Conservation (phyloP, 2,888 invertebrate genomes). For the Drosophila kokeensis region DNA sequence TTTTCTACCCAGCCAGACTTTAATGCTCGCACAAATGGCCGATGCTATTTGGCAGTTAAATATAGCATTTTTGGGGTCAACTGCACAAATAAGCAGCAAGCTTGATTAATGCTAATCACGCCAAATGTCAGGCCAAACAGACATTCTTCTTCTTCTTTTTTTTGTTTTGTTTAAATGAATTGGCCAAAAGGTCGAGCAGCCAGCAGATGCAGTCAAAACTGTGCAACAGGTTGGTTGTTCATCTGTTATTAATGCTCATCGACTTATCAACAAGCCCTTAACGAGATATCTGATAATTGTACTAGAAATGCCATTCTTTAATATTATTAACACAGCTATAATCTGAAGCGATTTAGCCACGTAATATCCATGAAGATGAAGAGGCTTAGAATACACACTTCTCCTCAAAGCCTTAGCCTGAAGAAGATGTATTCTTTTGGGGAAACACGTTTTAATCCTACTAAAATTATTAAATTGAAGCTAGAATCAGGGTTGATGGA, state of each 20-base stretch:
- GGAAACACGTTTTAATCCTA: not conserved
- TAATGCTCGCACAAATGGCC: constrained; percentile 40
- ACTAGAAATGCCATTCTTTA: not conserved
- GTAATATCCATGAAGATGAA: not conserved
- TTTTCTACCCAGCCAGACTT: constrained; percentile 12
- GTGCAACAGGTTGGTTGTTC: constrained; percentile 5
- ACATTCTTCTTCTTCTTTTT: constrained; percentile 1
- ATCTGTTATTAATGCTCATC: not conserved
- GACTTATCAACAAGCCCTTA: constrained; percentile 12
- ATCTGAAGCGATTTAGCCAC: not conserved
- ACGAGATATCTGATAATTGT: not conserved
- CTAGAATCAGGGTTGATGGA: too few relatives aligned
- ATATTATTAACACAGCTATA: not conserved
- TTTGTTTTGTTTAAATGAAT: constrained; percentile 50
- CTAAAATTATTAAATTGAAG: not conserved
- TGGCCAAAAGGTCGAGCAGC: constrained; percentile 57
- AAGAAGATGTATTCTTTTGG: not conserved
- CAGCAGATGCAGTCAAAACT: constrained; percentile 25
- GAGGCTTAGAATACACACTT: not conserved
- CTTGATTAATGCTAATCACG: constrained; percentile 80
- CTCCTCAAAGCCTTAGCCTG: not conserved
- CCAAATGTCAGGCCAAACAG: constrained; percentile 61
- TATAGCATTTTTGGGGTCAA: constrained; percentile 51
- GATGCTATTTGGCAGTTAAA: constrained; percentile 58
- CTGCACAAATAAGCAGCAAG: constrained; percentile 31